These are phyloP conservation scores for Lymantria monacha DNA, from an alignment of 2,888 invertebrate genomes.

Conservation along the genomic window DNA sequence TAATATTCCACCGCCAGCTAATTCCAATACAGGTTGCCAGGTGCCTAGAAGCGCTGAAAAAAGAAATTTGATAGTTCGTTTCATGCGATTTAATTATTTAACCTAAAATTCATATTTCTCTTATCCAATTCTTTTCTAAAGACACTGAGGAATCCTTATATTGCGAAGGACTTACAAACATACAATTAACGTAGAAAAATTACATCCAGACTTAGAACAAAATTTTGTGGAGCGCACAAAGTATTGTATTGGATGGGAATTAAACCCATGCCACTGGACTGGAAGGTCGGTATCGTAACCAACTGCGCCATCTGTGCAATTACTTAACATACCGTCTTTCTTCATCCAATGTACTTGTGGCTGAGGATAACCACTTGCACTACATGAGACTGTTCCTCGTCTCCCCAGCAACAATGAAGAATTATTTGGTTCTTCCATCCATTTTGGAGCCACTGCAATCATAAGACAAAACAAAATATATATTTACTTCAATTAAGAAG, in stretches of 20 bases:
- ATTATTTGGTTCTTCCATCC: conserved; percentile 88
- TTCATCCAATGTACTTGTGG: conserved; percentile 90
- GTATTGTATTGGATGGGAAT: too few species aligned
- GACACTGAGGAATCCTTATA: too few species aligned
- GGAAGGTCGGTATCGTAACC: too few species aligned
- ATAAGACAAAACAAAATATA: neutral
- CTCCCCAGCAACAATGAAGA: conserved; percentile 88
- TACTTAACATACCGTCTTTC: conserved; percentile 85
- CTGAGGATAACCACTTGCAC: conserved; percentile 90
- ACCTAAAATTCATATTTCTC: neutral
- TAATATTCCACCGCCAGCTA: conserved; percentile 73
- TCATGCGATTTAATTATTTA: too few species aligned
- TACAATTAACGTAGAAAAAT: too few species aligned
- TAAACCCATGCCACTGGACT: too few species aligned
- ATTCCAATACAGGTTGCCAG: conserved; percentile 75
- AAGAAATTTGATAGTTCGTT: neutral
- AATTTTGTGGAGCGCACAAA: too few species aligned
- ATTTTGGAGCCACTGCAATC: conserved; percentile 88
- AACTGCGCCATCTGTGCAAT: too few species aligned
- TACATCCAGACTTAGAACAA: too few species aligned
- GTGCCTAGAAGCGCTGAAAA: conserved; percentile 65
- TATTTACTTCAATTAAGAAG: neutral
- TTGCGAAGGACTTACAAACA: too few species aligned
- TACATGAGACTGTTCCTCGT: conserved; percentile 87
- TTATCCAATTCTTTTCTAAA: too few species aligned